A percentile compares a stretch with the other conserved stretches of the same genome.
phyloP scores from a whole-genome alignment of 2,888 invertebrate species.

The Saturnia pavonia region DNA sequence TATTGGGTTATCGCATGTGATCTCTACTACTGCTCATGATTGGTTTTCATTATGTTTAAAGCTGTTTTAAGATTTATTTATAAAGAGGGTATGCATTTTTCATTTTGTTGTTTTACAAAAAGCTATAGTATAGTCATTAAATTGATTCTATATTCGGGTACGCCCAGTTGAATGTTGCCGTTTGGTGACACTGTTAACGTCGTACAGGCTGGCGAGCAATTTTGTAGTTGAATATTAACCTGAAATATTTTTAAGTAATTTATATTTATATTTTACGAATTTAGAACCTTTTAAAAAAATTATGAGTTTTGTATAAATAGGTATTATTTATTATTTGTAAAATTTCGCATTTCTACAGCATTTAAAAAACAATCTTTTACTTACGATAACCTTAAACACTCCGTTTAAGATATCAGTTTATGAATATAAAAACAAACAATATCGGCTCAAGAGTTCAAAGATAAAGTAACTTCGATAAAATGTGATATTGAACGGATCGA shows the following conservation, averaged over 20 bases:
- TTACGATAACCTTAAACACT: neutral
- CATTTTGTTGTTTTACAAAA: neutral
- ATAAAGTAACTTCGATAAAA: neutral
- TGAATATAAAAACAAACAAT: too few relatives aligned
- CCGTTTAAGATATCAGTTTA: neutral
- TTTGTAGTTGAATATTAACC: neutral
- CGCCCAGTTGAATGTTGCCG: neutral
- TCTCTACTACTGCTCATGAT: neutral
- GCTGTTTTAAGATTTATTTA: neutral
- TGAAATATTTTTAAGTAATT: neutral
- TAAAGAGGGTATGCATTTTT: neutral
- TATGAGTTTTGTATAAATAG: neutral
- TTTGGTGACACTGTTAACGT: neutral
- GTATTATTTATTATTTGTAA: neutral
- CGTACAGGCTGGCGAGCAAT: neutral
- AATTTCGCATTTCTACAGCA: neutral
- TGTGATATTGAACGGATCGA: neutral
- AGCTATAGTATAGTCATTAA: too few relatives aligned
- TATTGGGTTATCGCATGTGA: slow-evolving; percentile 30
- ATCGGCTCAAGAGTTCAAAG: too few relatives aligned
- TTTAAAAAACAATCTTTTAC: neutral
- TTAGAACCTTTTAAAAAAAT: too few relatives aligned
- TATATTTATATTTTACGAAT: neutral
- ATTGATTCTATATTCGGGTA: neutral
- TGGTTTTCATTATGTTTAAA: neutral